Percentiles rank a stretch among this genome's conserved stretches.
Evolutionary conservation across 1,140 invertebrate genomes (phyloP).

Genomic region (Hyles euphorbiae): DNA sequence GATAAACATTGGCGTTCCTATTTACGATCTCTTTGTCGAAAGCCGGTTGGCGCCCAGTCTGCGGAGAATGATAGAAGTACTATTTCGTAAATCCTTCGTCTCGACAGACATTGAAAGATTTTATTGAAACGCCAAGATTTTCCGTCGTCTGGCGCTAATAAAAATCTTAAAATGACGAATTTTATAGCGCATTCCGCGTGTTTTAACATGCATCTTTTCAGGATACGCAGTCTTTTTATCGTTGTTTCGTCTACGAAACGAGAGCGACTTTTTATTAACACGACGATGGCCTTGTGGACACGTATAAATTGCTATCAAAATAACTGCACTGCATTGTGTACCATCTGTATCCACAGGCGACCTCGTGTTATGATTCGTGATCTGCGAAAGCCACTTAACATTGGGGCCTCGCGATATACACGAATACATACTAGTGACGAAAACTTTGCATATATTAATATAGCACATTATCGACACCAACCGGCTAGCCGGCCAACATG

Average conservation of each 20-base stretch:
- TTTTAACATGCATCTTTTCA: constrained; percentile 17
- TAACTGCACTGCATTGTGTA: constrained; percentile 19
- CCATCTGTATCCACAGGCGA: constrained; percentile 11
- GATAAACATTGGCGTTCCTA: no score
- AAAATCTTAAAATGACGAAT: constrained; percentile 15
- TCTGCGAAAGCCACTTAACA: constrained; percentile 9
- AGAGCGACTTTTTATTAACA: constrained; percentile 8
- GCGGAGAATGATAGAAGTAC: not conserved
- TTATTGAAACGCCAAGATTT: constrained; percentile 12
- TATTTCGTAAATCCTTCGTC: not conserved
- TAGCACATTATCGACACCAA: no score
- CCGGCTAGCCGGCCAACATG: no score
- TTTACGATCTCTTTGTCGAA: no score
- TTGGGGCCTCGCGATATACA: constrained; percentile 28
- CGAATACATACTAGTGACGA: constrained; percentile 23
- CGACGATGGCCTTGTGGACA: constrained; percentile 12
- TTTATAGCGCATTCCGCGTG: constrained; percentile 13
- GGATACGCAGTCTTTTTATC: constrained; percentile 11
- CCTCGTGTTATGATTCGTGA: constrained; percentile 15
- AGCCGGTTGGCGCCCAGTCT: no score
- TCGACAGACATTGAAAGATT: constrained; percentile 14
- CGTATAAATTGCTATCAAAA: constrained; percentile 6
- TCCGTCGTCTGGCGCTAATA: constrained; percentile 16
- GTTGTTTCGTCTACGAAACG: constrained; percentile 20
- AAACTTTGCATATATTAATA: constrained; percentile 31